Evolutionary conservation across 2,113 vertebrate species (phyloP).

Genomic region (Pollachius pollachius): DNA sequence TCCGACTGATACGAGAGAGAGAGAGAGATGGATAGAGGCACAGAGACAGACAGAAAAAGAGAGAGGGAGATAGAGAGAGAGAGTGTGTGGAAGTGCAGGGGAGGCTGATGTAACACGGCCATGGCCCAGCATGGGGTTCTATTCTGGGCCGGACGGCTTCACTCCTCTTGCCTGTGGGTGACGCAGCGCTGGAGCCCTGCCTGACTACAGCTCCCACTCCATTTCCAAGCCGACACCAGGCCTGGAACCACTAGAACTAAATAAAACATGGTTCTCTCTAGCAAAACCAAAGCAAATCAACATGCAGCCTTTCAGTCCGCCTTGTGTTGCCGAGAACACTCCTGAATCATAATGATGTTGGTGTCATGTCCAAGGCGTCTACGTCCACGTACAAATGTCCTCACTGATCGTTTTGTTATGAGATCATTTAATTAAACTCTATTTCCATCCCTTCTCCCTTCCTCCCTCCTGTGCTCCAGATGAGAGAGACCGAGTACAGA

Average conservation of each 20-base stretch:
- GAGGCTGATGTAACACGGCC: constrained; percentile 28
- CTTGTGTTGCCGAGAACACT: not conserved
- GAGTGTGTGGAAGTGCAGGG: not conserved
- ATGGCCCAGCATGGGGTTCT: constrained; percentile 54
- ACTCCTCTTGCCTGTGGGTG: constrained; percentile 41
- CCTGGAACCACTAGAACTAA: too few species aligned
- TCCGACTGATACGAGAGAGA: constrained; percentile 23
- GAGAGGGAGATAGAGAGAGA: constrained; percentile 10
- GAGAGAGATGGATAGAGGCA: not conserved
- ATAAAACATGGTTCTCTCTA: too few species aligned
- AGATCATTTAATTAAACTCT: constrained; percentile 30
- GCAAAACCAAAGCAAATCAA: too few species aligned
- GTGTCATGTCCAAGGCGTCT: not conserved
- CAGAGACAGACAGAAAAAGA: constrained; percentile 9
- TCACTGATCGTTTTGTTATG: not conserved
- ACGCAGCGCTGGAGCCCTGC: constrained; percentile 14
- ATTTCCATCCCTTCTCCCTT: not conserved
- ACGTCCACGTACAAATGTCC: not conserved
- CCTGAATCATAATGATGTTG: not conserved
- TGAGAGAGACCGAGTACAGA: constrained; percentile 97
- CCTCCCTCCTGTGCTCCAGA: constrained; percentile 70
- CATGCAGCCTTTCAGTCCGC: too few species aligned
- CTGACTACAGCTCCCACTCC: constrained; percentile 4
- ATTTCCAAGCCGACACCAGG: not conserved
- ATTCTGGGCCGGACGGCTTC: constrained; percentile 63